Evolutionary conservation across 1,140 invertebrate genomes (phyloP).

Genomic region (Neodiprion fabricii): DNA sequence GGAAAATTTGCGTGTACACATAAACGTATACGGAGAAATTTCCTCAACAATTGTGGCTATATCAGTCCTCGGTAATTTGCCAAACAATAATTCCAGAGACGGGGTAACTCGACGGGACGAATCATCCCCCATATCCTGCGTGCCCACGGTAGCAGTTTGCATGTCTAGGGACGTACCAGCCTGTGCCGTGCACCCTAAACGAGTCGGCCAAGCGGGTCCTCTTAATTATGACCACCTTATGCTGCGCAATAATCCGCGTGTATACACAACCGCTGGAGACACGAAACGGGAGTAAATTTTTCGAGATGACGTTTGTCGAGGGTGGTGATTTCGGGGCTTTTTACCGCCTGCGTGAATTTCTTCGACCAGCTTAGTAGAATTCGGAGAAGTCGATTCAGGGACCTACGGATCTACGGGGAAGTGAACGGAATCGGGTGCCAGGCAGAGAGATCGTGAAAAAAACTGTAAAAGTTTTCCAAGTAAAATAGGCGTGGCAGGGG

Average conservation of each 20-base stretch:
- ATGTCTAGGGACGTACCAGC: slow-evolving; percentile 4
- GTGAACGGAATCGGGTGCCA: background rate
- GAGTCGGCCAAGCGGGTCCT: background rate
- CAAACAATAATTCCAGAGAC: background rate
- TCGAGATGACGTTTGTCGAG: no score
- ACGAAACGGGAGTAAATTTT: background rate
- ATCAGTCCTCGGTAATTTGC: background rate
- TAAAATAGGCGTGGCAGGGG: background rate
- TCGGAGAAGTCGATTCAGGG: no score
- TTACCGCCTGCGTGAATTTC: no score
- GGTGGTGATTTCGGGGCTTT: no score
- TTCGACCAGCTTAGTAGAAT: no score
- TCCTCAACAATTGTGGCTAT: background rate
- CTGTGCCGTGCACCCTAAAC: background rate
- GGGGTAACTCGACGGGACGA: background rate
- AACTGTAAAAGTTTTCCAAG: background rate
- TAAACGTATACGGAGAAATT: background rate
- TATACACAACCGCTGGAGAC: background rate
- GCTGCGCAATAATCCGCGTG: no score
- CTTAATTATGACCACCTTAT: background rate
- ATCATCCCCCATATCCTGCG: background rate
- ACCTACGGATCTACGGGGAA: background rate
- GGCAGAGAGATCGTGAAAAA: background rate
- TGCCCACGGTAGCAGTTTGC: background rate
- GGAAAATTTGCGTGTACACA: background rate